Evolutionary conservation across 2,797 vertebrate species (phyloP).

Genomic region (Alcedo quadribrachys): DNA sequence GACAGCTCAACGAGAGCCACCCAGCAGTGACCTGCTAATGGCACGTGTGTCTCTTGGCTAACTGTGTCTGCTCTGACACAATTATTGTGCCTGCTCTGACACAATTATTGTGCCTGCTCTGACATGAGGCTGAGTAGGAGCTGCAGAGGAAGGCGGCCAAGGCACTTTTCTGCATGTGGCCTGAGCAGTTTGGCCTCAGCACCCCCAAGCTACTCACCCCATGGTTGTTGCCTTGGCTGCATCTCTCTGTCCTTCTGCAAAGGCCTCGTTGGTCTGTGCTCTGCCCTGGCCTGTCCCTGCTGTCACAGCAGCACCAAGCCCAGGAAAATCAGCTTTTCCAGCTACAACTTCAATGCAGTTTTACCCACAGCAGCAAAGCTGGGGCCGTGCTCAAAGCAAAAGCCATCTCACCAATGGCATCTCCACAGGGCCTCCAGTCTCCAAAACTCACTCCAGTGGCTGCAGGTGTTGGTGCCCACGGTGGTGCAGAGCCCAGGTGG

Average conservation of each 20-base stretch:
- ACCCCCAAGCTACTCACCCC: neutral
- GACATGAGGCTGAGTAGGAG: fast-evolving
- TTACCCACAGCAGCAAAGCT: neutral
- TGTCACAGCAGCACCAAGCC: neutral
- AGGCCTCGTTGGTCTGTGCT: neutral
- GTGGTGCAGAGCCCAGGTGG: fast-evolving
- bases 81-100: neutral
- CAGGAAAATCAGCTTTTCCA: neutral
- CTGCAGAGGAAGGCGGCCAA: neutral
- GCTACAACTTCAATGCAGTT: neutral
- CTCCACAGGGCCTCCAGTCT: neutral
- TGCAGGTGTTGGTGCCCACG: neutral
- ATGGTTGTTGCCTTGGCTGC: neutral
- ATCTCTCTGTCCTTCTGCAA: neutral
- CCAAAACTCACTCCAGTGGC: fast-evolving
- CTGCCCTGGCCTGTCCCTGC: neutral
- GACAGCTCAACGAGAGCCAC: neutral
- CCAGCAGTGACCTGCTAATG: neutral
- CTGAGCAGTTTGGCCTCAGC: neutral
- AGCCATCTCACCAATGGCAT: neutral
- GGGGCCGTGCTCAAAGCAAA: neutral
- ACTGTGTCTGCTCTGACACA: neutral
- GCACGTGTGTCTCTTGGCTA: neutral
- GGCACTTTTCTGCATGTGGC: fast-evolving
- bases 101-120: neutral